Percentiles rank a stretch among this genome's conserved stretches.
Conservation (phyloP, 2,888 invertebrate species). For the Sepioteuthis lessoniana region DNA sequence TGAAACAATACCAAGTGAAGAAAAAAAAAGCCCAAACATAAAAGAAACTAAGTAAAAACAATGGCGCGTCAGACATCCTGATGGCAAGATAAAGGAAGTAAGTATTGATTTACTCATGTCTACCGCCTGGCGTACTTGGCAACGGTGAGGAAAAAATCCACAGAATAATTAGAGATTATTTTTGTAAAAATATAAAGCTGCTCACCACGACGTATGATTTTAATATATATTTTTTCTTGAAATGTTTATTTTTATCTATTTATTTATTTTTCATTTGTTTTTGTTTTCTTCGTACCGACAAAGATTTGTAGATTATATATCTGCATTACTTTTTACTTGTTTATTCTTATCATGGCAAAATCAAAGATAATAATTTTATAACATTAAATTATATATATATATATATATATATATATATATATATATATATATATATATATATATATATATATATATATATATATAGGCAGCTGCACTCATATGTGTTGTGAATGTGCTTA, state of each 20-base stretch:
- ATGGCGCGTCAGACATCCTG: slow-evolving; percentile 9
- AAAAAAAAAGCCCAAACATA: not conserved
- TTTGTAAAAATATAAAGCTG: slow-evolving; percentile 8
- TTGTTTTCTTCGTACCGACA: not conserved
- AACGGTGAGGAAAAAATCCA: not conserved
- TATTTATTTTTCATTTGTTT: not conserved
- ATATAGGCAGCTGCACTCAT: not conserved
- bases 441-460: not conserved
- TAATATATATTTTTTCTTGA: not conserved
- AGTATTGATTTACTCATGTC: slow-evolving; percentile 12
- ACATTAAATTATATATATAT: not conserved
- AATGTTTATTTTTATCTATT: too few species aligned
- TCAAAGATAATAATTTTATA: slow-evolving; percentile 17
- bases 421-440: not conserved
- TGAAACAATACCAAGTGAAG: not conserved
- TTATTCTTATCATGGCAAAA: not conserved
- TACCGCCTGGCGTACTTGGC: slow-evolving; percentile 18
- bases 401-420: not conserved
- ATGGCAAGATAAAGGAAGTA: slow-evolving; percentile 1
- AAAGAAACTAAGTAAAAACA: not conserved
- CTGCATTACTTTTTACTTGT: not conserved
- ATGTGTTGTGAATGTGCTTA: not conserved
- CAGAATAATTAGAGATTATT: slow-evolving; percentile 12
- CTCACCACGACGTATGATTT: not conserved
- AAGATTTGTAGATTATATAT: not conserved